Evolutionary conservation across 53 echinoderm and acorn worm genomes (phyloP), one percentile per base, ranked within the genome.

Genomic region (Arbacia lixula): DNA sequence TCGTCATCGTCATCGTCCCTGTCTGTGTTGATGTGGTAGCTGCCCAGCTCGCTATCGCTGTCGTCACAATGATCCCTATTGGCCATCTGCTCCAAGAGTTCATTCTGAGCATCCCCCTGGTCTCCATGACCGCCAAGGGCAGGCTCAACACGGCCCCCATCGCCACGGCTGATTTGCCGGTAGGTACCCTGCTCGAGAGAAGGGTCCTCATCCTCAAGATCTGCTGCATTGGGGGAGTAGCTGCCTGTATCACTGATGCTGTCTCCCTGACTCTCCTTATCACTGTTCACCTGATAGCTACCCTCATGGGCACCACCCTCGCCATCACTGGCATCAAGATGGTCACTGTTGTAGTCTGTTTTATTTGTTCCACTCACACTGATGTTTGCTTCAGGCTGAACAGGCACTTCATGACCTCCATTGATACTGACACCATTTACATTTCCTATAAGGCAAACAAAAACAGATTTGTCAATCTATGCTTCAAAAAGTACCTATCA

Each of bases 181-280:
- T 93, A 95, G 11, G 93, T 95, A 9, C 95, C 95, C 40, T 93
- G 87, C 41, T 93, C 93, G 12, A 95, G 63, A 17, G 75, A 25
- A n/a, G 84, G 32, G 12, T 86, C 58, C 28, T 93, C 91, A 29
- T 86, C 80, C 46, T 86, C 77, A 16, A 85, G 60, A 25, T 88
- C 83, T 2, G 93, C 91, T n/a, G 83, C 83, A 67, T 91, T 93
- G 1, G 93, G 93, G 8, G 95, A 93, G 86, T 95, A 95, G 82
- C 95, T 95, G 16, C 95, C 95, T 17, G 90, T 76, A 30, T 93
- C 95, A 67, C 95, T 91, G 64, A 95, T 75, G 72, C 95, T 95
- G 75, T 95, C 95, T 29, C 95, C 88, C 17, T 87, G 88, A 61
- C 95, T 95, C 38, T 93, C 89, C 61, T 88, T 90, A 25, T 93